phyloP scores from a whole-genome alignment of 2,113 vertebrate species.

The Microtus pennsylvanicus region DNA sequence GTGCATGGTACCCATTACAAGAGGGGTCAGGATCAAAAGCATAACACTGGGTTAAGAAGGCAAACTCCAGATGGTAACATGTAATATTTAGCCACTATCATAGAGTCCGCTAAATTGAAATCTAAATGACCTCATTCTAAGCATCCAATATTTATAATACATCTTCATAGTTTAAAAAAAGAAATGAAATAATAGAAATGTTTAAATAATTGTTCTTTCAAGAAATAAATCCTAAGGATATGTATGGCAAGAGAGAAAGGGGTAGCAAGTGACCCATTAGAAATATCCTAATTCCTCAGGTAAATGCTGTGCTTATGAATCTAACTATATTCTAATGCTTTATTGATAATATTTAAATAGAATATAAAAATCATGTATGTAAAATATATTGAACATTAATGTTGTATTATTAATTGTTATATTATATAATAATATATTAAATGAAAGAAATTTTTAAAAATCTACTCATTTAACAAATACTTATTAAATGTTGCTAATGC shows the following conservation, averaged over 20 bases:
- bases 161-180: not conserved
- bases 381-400: slow-evolving; percentile 1
- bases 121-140: slow-evolving; percentile 6
- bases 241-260: not conserved
- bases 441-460: not conserved
- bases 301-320: not conserved
- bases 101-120: not conserved
- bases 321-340: not conserved
- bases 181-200: not conserved
- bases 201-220: not conserved
- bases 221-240: not conserved
- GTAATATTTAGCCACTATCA: not conserved
- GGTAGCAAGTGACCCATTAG: not conserved
- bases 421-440: not conserved
- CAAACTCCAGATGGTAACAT: slow-evolving; percentile 4
- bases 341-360: slow-evolving; percentile 22
- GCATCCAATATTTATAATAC: not conserved
- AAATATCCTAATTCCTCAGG: not conserved
- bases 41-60: slow-evolving; percentile 9
- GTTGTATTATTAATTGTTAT: not conserved
- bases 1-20: not conserved
- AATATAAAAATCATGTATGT: not conserved
- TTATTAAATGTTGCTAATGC: not conserved
- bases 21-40: not conserved
- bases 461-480: not conserved